Percentiles rank a stretch among this genome's conserved stretches.
Conservation (phyloP, 2,888 invertebrate genomes). For the Megastigmus dorsalis region DNA sequence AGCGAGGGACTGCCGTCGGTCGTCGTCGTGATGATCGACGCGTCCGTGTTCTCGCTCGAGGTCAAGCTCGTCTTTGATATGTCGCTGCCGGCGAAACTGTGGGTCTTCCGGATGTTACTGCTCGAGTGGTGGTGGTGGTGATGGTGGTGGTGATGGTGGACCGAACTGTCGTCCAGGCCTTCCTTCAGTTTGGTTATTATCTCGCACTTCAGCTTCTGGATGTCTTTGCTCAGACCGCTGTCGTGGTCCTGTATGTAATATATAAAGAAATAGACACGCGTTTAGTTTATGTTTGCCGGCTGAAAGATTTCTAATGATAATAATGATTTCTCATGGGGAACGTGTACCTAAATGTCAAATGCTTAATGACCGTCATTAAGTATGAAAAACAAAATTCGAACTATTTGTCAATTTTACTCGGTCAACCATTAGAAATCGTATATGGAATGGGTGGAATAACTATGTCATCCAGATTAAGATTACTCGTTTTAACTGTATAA, state of each 20-base stretch:
- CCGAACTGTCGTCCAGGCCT: slow-evolving; percentile 14
- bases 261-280: no score
- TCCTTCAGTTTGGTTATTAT: slow-evolving; percentile 68
- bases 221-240: slow-evolving; percentile 66
- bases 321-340: no score
- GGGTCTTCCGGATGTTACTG: slow-evolving; percentile 66
- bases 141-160: not conserved
- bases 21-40: slow-evolving; percentile 80
- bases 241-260: slow-evolving; percentile 57
- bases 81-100: slow-evolving; percentile 72
- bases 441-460: no score
- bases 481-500: no score
- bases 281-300: no score
- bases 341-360: no score
- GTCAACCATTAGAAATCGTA: no score
- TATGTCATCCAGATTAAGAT: no score
- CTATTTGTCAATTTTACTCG: no score
- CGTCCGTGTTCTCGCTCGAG: slow-evolving; percentile 81
- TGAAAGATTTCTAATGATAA: no score
- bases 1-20: slow-evolving; percentile 76
- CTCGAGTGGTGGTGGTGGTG: not conserved
- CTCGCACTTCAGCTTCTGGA: slow-evolving; percentile 68
- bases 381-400: no score
- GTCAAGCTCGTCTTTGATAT: slow-evolving; percentile 77
- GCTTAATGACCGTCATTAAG: no score